These are phyloP conservation scores for Drosophila miranda DNA, from an alignment of 1,140 invertebrate genomes.

Conservation along the genomic window DNA sequence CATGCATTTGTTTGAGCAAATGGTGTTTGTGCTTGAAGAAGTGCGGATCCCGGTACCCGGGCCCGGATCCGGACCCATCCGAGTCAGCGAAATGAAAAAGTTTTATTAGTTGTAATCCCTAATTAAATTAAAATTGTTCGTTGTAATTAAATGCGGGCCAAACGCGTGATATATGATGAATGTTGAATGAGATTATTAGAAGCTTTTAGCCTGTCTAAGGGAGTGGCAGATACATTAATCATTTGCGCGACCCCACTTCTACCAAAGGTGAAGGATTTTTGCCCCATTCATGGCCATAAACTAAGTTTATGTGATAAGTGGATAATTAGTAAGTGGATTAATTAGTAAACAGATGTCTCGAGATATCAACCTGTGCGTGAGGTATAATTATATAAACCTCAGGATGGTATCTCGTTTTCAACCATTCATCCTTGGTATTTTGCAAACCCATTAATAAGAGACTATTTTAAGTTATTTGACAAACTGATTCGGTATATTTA, in stretches of 20 bases:
- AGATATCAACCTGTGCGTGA: too few relatives aligned
- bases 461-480: too few relatives aligned
- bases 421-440: too few relatives aligned
- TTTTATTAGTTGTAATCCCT: constrained; percentile 74
- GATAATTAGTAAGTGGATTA: too few relatives aligned
- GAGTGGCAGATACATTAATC: constrained; percentile 12
- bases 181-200: constrained; percentile 41
- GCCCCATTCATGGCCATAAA: too few relatives aligned
- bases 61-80: constrained; percentile 13
- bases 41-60: background rate
- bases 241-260: background rate
- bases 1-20: constrained; percentile 73
- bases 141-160: constrained; percentile 61
- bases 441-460: too few relatives aligned
- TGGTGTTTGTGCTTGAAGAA: constrained; percentile 44
- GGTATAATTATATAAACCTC: too few relatives aligned
- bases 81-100: constrained; percentile 62
- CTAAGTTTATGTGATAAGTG: too few relatives aligned
- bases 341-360: too few relatives aligned
- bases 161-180: constrained; percentile 44
- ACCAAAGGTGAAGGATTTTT: too few relatives aligned
- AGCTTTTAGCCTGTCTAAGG: background rate
- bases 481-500: too few relatives aligned
- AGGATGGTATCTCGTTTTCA: too few relatives aligned
- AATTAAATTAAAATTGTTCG: constrained; percentile 68